Evolutionary conservation across 2,113 vertebrate species (phyloP).

Genomic region (Falco punctatus): DNA sequence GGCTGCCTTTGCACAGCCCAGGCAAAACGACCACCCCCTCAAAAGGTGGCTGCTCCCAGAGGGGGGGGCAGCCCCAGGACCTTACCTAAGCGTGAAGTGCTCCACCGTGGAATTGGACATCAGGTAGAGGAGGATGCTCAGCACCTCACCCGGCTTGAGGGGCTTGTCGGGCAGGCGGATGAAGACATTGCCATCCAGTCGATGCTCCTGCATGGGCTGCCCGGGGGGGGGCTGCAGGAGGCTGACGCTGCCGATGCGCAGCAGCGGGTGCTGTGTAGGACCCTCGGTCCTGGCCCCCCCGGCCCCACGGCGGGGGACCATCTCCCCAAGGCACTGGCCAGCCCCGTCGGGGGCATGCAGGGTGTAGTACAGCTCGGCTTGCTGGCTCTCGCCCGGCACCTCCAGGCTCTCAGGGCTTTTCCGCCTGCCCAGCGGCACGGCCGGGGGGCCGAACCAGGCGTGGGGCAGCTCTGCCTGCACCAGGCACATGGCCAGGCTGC

Average conservation of each 20-base stretch:
- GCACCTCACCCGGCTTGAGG: slow-evolving; percentile 89
- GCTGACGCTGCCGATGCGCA: slow-evolving; percentile 95
- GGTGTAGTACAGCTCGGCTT: slow-evolving; percentile 93
- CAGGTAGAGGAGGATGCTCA: slow-evolving; percentile 88
- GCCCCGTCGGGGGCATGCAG: slow-evolving; percentile 82
- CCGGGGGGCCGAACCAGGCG: slow-evolving; percentile 89
- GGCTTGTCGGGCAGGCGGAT: slow-evolving; percentile 90
- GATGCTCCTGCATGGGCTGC: slow-evolving; percentile 89
- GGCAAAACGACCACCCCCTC: rapidly evolving
- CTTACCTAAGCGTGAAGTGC: slow-evolving; percentile 94
- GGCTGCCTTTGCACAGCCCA: not conserved
- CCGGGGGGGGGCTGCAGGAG: slow-evolving; percentile 84
- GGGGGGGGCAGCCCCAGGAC: rapidly evolving
- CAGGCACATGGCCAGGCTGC: slow-evolving; percentile 90
- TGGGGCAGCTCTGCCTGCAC: slow-evolving; percentile 90
- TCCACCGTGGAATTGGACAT: slow-evolving; percentile 93
- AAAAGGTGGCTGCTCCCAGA: rapidly evolving
- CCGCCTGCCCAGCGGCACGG: slow-evolving; percentile 80
- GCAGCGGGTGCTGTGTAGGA: slow-evolving; percentile 91
- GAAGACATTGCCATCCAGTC: slow-evolving; percentile 89
- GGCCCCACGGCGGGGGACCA: slow-evolving; percentile 28
- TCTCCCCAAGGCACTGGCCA: slow-evolving; percentile 83
- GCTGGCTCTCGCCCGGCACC: slow-evolving; percentile 80
- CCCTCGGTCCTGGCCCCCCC: slow-evolving; percentile 78
- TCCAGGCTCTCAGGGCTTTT: slow-evolving; percentile 81